Evolutionary conservation across 2,888 invertebrate species (phyloP).

Genomic region (Neoitamus cyanurus): DNA sequence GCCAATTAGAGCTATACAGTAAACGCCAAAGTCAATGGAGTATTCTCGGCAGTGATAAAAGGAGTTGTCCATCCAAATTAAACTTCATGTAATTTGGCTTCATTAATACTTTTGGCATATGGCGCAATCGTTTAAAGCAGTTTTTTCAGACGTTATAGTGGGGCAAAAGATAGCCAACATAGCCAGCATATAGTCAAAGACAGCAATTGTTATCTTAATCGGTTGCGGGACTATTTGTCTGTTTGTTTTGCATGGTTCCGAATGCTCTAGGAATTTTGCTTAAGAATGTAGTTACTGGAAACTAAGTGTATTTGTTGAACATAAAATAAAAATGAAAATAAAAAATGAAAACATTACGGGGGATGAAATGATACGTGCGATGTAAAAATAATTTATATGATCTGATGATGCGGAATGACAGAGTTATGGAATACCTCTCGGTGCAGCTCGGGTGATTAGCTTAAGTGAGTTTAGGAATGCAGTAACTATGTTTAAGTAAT

Average conservation of each 20-base stretch:
- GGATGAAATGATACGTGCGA: conserved; percentile 49
- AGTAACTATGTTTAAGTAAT: conserved; percentile 22
- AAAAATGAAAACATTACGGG: conserved; percentile 8
- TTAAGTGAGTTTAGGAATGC: neutral
- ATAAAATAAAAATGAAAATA: conserved; percentile 20
- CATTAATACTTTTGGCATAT: conserved; percentile 28
- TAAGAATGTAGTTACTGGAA: conserved; percentile 29
- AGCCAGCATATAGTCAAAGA: conserved; percentile 11
- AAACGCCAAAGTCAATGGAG: neutral
- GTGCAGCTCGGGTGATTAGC: neutral
- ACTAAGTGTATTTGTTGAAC: conserved; percentile 8
- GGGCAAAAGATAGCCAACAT: neutral
- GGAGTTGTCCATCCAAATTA: neutral
- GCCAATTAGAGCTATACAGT: neutral
- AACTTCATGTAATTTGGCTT: conserved; percentile 27
- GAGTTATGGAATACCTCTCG: neutral
- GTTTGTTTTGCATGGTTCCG: neutral
- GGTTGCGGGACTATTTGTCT: conserved; percentile 21
- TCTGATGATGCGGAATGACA: conserved; percentile 30
- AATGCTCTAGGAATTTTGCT: conserved; percentile 19
- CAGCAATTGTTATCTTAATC: neutral
- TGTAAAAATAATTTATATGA: conserved; percentile 52
- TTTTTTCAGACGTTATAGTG: neutral
- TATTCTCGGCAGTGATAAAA: neutral
- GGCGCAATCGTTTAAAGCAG: conserved; percentile 19